Evolutionary conservation across 1,140 invertebrate species (phyloP).

Genomic region (Pachypeltis micranthus): DNA sequence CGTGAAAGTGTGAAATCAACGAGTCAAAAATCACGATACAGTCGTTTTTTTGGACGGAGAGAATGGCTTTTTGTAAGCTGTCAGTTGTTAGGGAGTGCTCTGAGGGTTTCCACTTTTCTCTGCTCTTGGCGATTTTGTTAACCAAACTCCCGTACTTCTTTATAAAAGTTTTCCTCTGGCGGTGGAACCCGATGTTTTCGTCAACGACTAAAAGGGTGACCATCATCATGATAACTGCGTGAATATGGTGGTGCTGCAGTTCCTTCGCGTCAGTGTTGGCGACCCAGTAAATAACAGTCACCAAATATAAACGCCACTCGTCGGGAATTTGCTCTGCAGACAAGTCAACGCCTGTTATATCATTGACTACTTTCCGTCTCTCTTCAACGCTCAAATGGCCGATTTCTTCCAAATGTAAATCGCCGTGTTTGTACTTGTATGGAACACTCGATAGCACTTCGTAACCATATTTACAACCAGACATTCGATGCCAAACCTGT

Average conservation of each 20-base stretch:
- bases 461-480: too few species aligned
- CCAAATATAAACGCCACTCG: slow-evolving; percentile 49
- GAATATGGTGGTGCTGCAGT: slow-evolving; percentile 40
- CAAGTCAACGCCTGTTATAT: slow-evolving; percentile 16
- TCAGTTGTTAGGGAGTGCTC: background rate
- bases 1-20: slow-evolving; percentile 49
- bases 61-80: slow-evolving; percentile 12
- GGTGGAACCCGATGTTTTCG: slow-evolving; percentile 34
- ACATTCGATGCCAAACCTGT: slow-evolving; percentile 13
- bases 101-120: background rate
- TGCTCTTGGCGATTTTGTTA: background rate
- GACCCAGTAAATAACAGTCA: slow-evolving; percentile 54
- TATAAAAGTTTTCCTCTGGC: slow-evolving; percentile 21
- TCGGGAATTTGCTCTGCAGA: slow-evolving; percentile 39
- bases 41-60: slow-evolving; percentile 41
- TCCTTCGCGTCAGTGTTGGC: slow-evolving; percentile 36
- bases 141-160: slow-evolving; percentile 15
- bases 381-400: background rate
- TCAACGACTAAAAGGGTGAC: slow-evolving; percentile 50
- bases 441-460: too few species aligned
- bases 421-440: too few species aligned
- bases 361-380: slow-evolving; percentile 8
- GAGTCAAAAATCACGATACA: slow-evolving; percentile 45
- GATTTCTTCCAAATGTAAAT: background rate
- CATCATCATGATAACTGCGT: slow-evolving; percentile 45